A percentile compares a stretch with the other conserved stretches of the same genome.
Evolutionary conservation across 1,140 invertebrate genomes (phyloP).

Genomic region (Zaprionus camerounensis): DNA sequence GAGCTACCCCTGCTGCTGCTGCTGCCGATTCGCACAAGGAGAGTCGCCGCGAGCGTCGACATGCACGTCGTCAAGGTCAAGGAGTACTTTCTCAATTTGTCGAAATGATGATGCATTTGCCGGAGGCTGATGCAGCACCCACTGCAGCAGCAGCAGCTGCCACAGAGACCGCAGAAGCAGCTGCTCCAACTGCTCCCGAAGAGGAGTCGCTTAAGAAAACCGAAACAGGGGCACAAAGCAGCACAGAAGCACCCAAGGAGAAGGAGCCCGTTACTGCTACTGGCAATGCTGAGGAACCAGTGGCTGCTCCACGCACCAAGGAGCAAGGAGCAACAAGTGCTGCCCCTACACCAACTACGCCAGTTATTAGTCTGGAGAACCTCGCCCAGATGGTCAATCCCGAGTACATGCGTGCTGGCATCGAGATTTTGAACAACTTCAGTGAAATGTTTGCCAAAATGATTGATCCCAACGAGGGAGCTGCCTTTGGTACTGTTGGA

Average conservation of each 20-base stretch:
- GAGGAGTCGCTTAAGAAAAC: neutral
- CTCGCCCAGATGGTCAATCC: constrained; percentile 72
- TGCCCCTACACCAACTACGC: constrained; percentile 45
- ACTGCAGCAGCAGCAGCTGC: constrained; percentile 11
- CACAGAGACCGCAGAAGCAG: constrained; percentile 15
- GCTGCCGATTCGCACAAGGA: constrained; percentile 33
- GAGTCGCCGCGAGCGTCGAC: constrained; percentile 58
- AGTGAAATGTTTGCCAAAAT: constrained; percentile 82
- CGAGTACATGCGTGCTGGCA: constrained; percentile 74
- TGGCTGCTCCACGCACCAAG: constrained; percentile 43
- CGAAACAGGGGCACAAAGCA: neutral
- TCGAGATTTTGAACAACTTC: constrained; percentile 79
- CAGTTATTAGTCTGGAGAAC: constrained; percentile 65
- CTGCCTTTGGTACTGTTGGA: constrained; percentile 34
- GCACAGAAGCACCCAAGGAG: neutral
- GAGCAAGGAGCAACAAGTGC: constrained; percentile 18
- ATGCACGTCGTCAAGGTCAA: constrained; percentile 52
- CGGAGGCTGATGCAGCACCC: constrained; percentile 52
- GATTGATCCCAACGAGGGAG: constrained; percentile 69
- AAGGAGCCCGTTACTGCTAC: constrained; percentile 10
- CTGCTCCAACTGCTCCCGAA: constrained; percentile 16
- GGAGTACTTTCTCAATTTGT: constrained; percentile 71
- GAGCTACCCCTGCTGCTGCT: neutral
- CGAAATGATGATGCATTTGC: constrained; percentile 77
- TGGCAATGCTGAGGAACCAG: constrained; percentile 36